Percentiles rank a stretch among this genome's conserved stretches.
phyloP scores from a whole-genome alignment of 1,140 invertebrate genomes.

The Drosophila lacertosa region DNA sequence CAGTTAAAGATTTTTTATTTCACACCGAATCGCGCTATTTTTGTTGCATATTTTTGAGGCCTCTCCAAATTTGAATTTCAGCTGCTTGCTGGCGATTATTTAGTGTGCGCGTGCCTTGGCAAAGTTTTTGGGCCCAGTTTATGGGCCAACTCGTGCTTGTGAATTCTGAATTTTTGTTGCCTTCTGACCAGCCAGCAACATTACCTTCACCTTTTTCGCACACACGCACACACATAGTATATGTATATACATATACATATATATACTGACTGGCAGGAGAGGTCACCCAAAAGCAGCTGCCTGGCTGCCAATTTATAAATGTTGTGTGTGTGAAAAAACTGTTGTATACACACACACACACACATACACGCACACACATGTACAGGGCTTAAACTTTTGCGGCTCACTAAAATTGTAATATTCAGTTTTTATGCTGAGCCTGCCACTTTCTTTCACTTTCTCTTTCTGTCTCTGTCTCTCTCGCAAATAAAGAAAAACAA shows the following conservation, averaged over 20 bases:
- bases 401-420: conserved; percentile 69
- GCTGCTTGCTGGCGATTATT: conserved; percentile 8
- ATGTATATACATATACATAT: conserved; percentile 1
- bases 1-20: conserved; percentile 61
- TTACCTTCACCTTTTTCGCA: conserved; percentile 73
- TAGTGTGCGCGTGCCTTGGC: conserved; percentile 41
- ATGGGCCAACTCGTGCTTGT: conserved; percentile 57
- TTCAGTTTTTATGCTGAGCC: conserved; percentile 78
- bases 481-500: conserved; percentile 39
- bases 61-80: conserved; percentile 65
- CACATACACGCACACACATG: conserved; percentile 11
- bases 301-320: conserved; percentile 72
- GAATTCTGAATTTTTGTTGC: conserved; percentile 67
- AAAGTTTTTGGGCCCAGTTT: conserved; percentile 75
- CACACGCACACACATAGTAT: conserved; percentile 23
- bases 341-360: conserved; percentile 47
- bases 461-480: too few species aligned
- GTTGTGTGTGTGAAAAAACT: conserved; percentile 26
- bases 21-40: conserved; percentile 26
- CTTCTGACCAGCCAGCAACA: conserved; percentile 57
- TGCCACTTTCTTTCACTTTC: conserved; percentile 49
- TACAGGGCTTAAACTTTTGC: conserved; percentile 57
- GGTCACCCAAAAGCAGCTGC: conserved; percentile 59
- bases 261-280: conserved; percentile 57
- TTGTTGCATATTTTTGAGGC: conserved; percentile 53